Percentiles rank a stretch among this genome's conserved stretches.
phyloP scores from a whole-genome alignment of 2,113 vertebrate species.

The Cynoglossus semilaevis region DNA sequence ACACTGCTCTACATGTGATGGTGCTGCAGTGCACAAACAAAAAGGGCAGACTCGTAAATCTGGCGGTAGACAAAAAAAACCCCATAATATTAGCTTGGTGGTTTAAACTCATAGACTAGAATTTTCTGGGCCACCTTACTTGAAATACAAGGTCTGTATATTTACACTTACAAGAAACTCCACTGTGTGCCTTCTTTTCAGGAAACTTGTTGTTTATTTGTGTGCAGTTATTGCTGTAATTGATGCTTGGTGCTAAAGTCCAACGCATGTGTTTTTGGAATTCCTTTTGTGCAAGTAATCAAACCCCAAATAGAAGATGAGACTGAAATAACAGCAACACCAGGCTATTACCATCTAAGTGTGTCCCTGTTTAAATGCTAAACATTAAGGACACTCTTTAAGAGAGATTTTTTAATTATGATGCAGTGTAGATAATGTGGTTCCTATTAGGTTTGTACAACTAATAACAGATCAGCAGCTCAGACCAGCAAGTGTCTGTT shows the following conservation, averaged over 20 bases:
- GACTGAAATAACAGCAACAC: background rate
- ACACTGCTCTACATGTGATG: background rate
- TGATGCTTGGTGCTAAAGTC: slow-evolving; percentile 8
- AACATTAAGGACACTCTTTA: too few species aligned
- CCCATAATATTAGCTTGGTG: too few species aligned
- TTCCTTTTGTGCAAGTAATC: slow-evolving; percentile 26
- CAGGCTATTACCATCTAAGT: background rate
- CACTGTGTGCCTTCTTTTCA: background rate
- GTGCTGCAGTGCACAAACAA: too few species aligned
- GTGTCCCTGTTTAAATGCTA: too few species aligned
- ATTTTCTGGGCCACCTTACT: too few species aligned
- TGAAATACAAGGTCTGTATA: background rate
- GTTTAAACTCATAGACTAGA: too few species aligned
- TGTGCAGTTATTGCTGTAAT: slow-evolving; percentile 9
- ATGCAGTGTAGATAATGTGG: too few species aligned
- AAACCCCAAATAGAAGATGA: slow-evolving; percentile 1
- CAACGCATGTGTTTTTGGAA: slow-evolving; percentile 25
- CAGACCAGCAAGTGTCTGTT: background rate
- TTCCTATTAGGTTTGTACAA: too few species aligned
- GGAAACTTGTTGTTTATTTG: slow-evolving; percentile 10
- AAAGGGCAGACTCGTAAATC: too few species aligned
- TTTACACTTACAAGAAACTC: slow-evolving; percentile 9
- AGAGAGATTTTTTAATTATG: too few species aligned
- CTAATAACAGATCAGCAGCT: background rate
- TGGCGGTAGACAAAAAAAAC: too few species aligned